Evolutionary conservation across 2,888 invertebrate species (phyloP).

Genomic region (Scelioninae gen. 2): DNA sequence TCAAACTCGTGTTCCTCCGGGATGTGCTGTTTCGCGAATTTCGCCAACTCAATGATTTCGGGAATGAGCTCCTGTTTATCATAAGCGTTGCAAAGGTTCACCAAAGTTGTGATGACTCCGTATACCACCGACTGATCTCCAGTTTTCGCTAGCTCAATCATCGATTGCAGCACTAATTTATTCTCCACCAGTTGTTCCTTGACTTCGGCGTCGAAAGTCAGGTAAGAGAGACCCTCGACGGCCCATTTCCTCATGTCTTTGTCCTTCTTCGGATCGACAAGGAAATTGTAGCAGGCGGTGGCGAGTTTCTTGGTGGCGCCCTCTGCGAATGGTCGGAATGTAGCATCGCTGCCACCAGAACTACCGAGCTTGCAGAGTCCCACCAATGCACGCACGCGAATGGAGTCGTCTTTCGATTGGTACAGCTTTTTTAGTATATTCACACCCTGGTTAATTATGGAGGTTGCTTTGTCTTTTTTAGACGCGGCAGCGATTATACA

Average conservation of each 20-base stretch:
- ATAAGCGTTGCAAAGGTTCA: conserved; percentile 97
- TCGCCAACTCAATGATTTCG: conserved; percentile 97
- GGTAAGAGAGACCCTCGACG: conserved; percentile 95
- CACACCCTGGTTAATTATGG: conserved; percentile 91
- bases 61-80: conserved; percentile 97
- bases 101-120: conserved; percentile 94
- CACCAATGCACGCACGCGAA: conserved; percentile 91
- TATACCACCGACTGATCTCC: conserved; percentile 92
- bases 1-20: conserved; percentile 97
- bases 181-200: conserved; percentile 97
- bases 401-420: conserved; percentile 90
- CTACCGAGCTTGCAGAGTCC: conserved; percentile 97
- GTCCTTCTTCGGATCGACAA: conserved; percentile 91
- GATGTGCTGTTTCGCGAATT: conserved; percentile 99
- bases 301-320: conserved; percentile 94
- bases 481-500: conserved; percentile 97
- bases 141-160: conserved; percentile 91
- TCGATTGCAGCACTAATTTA: conserved; percentile 85
- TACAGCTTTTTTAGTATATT: conserved; percentile 96
- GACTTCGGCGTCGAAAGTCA: conserved; percentile 98
- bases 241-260: conserved; percentile 96
- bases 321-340: conserved; percentile 95
- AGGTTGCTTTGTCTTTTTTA: conserved; percentile 96
- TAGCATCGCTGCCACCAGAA: conserved; percentile 95
- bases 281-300: conserved; percentile 93